Evolutionary conservation across 2,113 vertebrate genomes (phyloP), one percentile per base, ranked within the genome.

Genomic region (Zapornia atra): DNA sequence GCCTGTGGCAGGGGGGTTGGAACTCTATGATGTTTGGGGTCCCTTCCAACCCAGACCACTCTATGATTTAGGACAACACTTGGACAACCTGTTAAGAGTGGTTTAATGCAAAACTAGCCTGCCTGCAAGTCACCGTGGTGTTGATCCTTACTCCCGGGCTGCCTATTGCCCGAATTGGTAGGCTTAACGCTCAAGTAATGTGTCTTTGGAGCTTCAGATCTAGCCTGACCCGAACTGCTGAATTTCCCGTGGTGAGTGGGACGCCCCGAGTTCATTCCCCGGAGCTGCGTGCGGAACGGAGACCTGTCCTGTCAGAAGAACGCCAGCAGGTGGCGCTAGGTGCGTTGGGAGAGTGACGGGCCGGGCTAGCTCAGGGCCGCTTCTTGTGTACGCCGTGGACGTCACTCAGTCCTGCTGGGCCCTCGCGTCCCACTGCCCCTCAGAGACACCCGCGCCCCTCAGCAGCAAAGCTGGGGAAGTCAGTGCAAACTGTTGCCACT

Each of bases 291-390:
- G 29, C 24, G 25, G 46, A 2, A 4, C 1, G 5, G 50, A 73
- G 80, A 61, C 4, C 33, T 86, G 88, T 81, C 36, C 22, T 86
- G 54, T 64, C 29, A 71, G 60, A n/a, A 34, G 50, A 12, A 36
- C 21, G 25, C 64, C 92, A 73, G 91, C 15, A 86, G 88, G 69
- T 71, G 91, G 91, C 88, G 92, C 60, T 46, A 26, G 54, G 14
- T 20, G 63, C 88, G 1, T 12, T 51, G 51, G 69, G 51, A 77
- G 42, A 71, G 63, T 13, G 38, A 3, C 29, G 5, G 51, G 54
- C 20, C 18, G 13, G 29, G 44, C 44, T 19, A 18, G 42, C 42
- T 18, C 8, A 46, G 17, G 44, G 44, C 44, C 17, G 44, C 44
- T 42, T 42, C 42, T 42, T 42, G 42, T 42, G 42, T 42, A 46